Evolutionary conservation across 2,888 invertebrate species (phyloP).

Genomic region (Cephonodes hylas): DNA sequence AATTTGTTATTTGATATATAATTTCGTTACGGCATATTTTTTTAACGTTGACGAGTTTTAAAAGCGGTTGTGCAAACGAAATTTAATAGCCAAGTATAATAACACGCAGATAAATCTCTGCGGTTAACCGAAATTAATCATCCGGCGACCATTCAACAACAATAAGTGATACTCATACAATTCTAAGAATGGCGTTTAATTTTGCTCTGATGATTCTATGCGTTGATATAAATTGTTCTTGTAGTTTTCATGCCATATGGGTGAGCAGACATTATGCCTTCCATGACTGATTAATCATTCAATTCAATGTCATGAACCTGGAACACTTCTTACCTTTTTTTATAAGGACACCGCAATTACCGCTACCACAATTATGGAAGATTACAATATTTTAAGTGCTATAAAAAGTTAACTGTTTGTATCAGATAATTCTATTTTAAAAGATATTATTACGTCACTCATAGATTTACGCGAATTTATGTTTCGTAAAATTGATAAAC

Average conservation of each 20-base stretch:
- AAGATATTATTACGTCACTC: background rate
- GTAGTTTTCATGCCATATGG: too few species aligned
- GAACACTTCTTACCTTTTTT: too few species aligned
- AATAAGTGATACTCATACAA: conserved; percentile 31
- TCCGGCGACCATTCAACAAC: conserved; percentile 28
- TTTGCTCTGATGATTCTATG: background rate
- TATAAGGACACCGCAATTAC: too few species aligned
- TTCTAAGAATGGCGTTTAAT: conserved; percentile 27
- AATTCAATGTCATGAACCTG: too few species aligned
- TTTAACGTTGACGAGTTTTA: conserved; percentile 1
- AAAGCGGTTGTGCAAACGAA: conserved; percentile 2
- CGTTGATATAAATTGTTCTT: background rate
- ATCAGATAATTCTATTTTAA: background rate
- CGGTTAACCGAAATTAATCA: conserved; percentile 57
- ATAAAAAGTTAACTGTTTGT: background rate
- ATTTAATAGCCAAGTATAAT: conserved; percentile 5
- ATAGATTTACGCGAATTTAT: background rate
- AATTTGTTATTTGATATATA: background rate
- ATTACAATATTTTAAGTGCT: background rate
- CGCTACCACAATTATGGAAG: too few species aligned
- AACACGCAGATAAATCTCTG: conserved; percentile 23
- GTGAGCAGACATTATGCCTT: too few species aligned
- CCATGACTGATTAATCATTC: too few species aligned
- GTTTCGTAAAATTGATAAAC: background rate
- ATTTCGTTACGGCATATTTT: background rate